Percentiles rank a stretch among this genome's conserved stretches.
phyloP scores from a whole-genome alignment of 1,140 invertebrate species.

The Drosophila repleta region DNA sequence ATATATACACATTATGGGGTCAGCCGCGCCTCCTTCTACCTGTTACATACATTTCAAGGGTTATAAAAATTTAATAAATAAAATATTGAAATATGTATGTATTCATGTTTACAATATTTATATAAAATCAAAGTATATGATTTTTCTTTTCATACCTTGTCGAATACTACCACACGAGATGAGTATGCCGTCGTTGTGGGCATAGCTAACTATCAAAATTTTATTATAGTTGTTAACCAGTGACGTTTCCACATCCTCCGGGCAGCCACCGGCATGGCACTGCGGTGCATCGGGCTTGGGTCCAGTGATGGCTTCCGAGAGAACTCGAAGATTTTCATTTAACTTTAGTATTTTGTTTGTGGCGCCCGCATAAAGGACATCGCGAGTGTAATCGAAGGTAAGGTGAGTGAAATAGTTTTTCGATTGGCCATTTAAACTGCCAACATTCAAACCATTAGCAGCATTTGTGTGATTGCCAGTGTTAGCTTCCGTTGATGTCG shows the following conservation, averaged over 20 bases:
- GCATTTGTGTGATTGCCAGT: conserved; percentile 39
- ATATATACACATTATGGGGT: no score
- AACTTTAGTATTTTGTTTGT: conserved; percentile 94
- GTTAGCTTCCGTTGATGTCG: conserved; percentile 38
- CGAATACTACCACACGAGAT: conserved; percentile 94
- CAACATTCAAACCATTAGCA: not conserved
- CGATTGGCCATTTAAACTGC: not conserved
- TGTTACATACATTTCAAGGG: no score
- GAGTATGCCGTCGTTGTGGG: conserved; percentile 87
- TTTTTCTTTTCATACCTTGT: conserved; percentile 85
- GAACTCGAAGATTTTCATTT: conserved; percentile 88
- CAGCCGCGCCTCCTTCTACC: no score
- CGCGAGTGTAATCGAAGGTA: conserved; percentile 85
- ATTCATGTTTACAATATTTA: no score
- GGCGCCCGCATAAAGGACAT: conserved; percentile 91
- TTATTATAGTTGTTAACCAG: conserved; percentile 95
- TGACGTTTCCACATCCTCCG: conserved; percentile 87
- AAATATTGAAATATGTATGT: no score
- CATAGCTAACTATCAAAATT: conserved; percentile 94
- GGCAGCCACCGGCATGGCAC: conserved; percentile 94
- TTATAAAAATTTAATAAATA: no score
- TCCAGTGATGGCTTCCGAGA: conserved; percentile 88
- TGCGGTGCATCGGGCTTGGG: conserved; percentile 93
- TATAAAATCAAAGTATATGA: no score
- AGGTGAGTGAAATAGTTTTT: conserved; percentile 85